Evolutionary conservation across 2,888 invertebrate genomes (phyloP).

Genomic region (Lepeophtheirus nordmannii): DNA sequence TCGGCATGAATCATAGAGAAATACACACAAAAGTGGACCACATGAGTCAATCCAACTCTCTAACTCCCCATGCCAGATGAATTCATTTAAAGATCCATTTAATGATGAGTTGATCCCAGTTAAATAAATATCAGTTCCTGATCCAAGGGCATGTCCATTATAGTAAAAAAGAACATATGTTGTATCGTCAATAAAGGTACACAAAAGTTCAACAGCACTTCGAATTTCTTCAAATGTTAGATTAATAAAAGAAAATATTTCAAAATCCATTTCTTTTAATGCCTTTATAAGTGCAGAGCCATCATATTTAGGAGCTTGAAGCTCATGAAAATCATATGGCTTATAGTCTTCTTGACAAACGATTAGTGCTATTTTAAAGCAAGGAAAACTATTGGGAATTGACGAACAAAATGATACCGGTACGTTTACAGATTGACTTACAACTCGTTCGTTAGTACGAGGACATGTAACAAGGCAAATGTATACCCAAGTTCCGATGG

Average conservation of each 20-base stretch:
- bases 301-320: constrained; percentile 15
- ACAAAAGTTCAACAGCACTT: constrained; percentile 20
- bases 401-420: constrained; percentile 7
- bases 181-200: constrained; percentile 20
- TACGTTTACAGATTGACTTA: not conserved
- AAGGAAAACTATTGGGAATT: constrained; percentile 1
- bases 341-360: constrained; percentile 23
- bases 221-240: constrained; percentile 13
- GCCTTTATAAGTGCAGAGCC: constrained; percentile 15
- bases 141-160: constrained; percentile 23
- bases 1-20: constrained; percentile 23
- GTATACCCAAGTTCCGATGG: constrained; percentile 10
- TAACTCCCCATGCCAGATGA: constrained; percentile 21
- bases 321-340: constrained; percentile 1
- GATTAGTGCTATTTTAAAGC: constrained; percentile 22
- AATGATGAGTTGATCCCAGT: constrained; percentile 2
- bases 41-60: constrained; percentile 1
- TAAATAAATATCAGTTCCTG: constrained; percentile 17
- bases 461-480: constrained; percentile 7
- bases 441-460: constrained; percentile 1
- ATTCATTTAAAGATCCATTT: not conserved
- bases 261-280: constrained; percentile 16
- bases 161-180: constrained; percentile 22
- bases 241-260: constrained; percentile 17
- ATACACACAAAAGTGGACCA: not conserved